Evolutionary conservation across 2,113 vertebrate species (phyloP).

Genomic region (Turnix velox): DNA sequence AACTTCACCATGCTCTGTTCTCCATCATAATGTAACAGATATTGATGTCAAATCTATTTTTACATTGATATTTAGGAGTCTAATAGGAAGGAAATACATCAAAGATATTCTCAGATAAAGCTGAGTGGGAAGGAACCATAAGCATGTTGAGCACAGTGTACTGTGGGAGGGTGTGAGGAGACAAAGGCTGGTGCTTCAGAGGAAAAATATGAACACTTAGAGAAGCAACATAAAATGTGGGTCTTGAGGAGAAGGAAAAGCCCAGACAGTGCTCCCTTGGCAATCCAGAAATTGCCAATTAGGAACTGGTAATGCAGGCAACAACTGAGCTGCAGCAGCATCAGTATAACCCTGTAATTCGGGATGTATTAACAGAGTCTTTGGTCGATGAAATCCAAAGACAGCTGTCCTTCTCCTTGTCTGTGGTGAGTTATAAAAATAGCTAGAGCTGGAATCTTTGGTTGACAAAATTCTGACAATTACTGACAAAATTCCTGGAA

Average conservation of each 20-base stretch:
- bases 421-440: background rate
- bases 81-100: background rate
- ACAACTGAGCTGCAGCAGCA: background rate
- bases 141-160: background rate
- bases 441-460: background rate
- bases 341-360: rapidly evolving
- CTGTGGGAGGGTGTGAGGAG: background rate
- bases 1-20: background rate
- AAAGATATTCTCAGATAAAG: background rate
- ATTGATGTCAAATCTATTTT: background rate
- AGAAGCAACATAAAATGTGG: background rate
- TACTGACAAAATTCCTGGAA: background rate
- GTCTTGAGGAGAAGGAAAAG: background rate
- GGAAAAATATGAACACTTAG: background rate
- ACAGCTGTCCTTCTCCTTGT: background rate
- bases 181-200: background rate
- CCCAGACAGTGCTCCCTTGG: background rate
- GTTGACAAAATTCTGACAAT: no score
- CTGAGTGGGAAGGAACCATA: background rate
- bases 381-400: background rate
- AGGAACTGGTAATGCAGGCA: background rate
- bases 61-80: background rate
- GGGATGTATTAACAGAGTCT: background rate
- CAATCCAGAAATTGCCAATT: background rate
- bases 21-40: background rate